Conservation (phyloP, 1,140 invertebrate species). For the Drosophila rhopaloa region DNA sequence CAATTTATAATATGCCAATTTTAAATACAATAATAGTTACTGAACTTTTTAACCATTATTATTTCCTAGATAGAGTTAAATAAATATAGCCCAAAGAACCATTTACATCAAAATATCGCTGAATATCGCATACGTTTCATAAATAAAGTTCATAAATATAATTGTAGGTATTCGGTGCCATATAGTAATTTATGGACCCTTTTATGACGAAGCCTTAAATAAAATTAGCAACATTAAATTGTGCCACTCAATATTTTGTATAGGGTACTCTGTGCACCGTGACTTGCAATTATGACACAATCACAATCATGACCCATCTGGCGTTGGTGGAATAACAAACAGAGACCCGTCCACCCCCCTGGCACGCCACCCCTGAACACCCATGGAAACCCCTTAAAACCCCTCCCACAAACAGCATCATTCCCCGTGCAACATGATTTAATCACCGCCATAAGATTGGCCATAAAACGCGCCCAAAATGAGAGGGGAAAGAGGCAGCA, state of each 20-base stretch:
- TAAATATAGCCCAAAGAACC: too few species aligned
- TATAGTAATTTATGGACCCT: slow-evolving; percentile 6
- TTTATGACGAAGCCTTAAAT: slow-evolving; percentile 11
- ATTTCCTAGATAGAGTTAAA: too few species aligned
- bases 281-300: slow-evolving; percentile 45
- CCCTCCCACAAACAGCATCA: slow-evolving; percentile 33
- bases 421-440: slow-evolving; percentile 56
- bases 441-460: slow-evolving; percentile 64
- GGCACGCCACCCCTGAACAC: slow-evolving; percentile 1
- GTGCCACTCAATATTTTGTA: slow-evolving; percentile 24
- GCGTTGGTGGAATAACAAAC: slow-evolving; percentile 49
- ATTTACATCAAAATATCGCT: too few species aligned
- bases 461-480: slow-evolving; percentile 54
- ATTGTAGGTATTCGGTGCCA: too few species aligned
- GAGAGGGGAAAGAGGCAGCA: slow-evolving; percentile 3
- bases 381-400: slow-evolving; percentile 2
- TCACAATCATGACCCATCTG: slow-evolving; percentile 45
- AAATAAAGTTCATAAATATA: too few species aligned
- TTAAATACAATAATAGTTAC: too few species aligned
- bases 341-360: slow-evolving; percentile 13
- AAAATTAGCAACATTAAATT: slow-evolving; percentile 31
- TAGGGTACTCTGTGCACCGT: slow-evolving; percentile 33
- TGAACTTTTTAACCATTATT: too few species aligned
- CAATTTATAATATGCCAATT: too few species aligned
- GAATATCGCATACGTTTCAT: too few species aligned